Evolutionary conservation across 2,113 vertebrate genomes (phyloP), one percentile per base, ranked within the genome.

Genomic region (Oryzias curvinotus): DNA sequence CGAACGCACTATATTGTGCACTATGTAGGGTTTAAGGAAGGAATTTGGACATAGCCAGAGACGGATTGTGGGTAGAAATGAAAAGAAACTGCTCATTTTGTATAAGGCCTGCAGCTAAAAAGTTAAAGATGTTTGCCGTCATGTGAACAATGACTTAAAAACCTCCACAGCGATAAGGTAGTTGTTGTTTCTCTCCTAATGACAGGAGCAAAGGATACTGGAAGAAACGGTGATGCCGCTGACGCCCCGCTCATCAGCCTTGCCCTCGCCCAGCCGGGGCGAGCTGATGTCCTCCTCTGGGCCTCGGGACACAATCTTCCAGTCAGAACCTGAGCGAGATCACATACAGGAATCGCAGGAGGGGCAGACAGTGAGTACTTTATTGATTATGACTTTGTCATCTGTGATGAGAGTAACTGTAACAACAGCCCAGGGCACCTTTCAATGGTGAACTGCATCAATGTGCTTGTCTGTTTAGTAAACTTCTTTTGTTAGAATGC

Each of bases 181-280:
- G 3, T 36, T 36, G 36, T 12, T 36, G 36, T 28, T 1, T 0
- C 55, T 69, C 7, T 46, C 36, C 3, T 55, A 53, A 14, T 36
- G 5, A 75, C 83, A 99, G 97, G 96, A 99, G 66, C 94, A 92
- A 1, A 94, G 93, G 85, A 98, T 99, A 74, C 94, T 99, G 80
- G 94, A 98, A 80, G 96, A 98, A 84, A 99, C 95, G 0, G 90
- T 96, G 71, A 87, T 95, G 18, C 94, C 95, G 2, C 93, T 98
- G 70, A 91, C 88, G 62, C 94, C 85, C 5, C 88, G 19, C 45
- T 86, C 88, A 50, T 84, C 88, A 0, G 59, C 79, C 42, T 57
- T 83, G 50, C 67, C 93, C 51, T 91, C 95, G 58, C 94, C 68
- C 81, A 78, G 84, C 74, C 91, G 90, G 61, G 90, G 91, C 43